phyloP scores from a whole-genome alignment of 2,888 invertebrate species.

The Euzetes globulus region DNA sequence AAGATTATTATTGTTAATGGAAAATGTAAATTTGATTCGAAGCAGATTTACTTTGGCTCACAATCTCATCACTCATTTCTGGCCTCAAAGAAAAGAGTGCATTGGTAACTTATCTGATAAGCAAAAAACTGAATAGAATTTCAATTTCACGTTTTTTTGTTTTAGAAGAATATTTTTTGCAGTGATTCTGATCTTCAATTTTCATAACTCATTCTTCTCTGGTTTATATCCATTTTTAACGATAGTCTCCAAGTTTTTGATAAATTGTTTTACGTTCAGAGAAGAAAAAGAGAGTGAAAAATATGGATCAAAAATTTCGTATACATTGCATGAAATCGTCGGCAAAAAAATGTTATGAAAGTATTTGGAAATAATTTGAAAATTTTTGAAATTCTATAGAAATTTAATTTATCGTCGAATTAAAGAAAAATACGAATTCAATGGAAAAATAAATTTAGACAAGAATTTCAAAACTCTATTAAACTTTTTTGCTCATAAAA shows the following conservation, averaged over 20 bases:
- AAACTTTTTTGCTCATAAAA: too few relatives aligned
- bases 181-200: neutral
- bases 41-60: slow-evolving; percentile 6
- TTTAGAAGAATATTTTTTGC: neutral
- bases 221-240: too few relatives aligned
- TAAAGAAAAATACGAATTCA: too few relatives aligned
- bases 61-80: slow-evolving; percentile 7
- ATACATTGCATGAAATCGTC: too few relatives aligned
- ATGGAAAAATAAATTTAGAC: too few relatives aligned
- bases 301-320: too few relatives aligned
- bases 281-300: neutral
- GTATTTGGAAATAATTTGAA: too few relatives aligned
- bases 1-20: neutral
- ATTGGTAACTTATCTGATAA: neutral
- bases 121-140: neutral
- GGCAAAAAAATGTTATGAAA: too few relatives aligned
- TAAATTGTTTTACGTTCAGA: neutral
- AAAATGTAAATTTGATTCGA: neutral
- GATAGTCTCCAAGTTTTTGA: neutral
- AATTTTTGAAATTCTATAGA: too few relatives aligned
- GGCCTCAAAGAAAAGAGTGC: neutral
- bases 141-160: neutral
- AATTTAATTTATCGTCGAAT: too few relatives aligned
- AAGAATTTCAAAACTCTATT: too few relatives aligned
- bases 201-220: neutral